phyloP scores from a whole-genome alignment of 1,140 invertebrate species.

The Saccostrea glomerata region DNA sequence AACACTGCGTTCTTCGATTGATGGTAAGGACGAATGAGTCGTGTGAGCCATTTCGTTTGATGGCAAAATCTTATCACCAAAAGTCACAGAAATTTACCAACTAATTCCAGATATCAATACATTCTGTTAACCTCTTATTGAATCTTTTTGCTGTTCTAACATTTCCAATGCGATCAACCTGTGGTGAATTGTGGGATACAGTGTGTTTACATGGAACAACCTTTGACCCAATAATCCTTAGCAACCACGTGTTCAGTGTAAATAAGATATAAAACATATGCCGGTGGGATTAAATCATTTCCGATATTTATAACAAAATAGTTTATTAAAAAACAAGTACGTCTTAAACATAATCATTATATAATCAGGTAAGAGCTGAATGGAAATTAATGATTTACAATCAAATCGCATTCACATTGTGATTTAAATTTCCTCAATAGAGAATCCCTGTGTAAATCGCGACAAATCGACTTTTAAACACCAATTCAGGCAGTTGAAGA shows the following conservation, averaged over 20 bases:
- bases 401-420: constrained; percentile 6
- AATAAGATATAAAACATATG: constrained; percentile 21
- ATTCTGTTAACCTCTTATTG: neutral
- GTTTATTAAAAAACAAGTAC: neutral
- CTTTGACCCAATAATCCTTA: constrained; percentile 53
- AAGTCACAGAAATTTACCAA: neutral
- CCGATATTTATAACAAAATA: neutral
- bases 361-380: neutral
- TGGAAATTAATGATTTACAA: neutral
- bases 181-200: constrained; percentile 41
- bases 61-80: neutral
- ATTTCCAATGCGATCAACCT: constrained; percentile 41
- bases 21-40: constrained; percentile 27
- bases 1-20: constrained; percentile 35
- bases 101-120: neutral
- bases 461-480: neutral
- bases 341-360: neutral
- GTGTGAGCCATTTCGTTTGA: constrained; percentile 11
- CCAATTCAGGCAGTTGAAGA: too few relatives aligned
- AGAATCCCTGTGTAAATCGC: neutral
- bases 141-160: constrained; percentile 22
- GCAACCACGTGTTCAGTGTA: constrained; percentile 51
- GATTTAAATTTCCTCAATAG: constrained; percentile 6
- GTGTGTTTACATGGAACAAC: constrained; percentile 45
- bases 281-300: constrained; percentile 1